Percentiles rank a stretch among this genome's conserved stretches.
Evolutionary conservation across 53 echinoderm and acorn worm species (phyloP).

Genomic region (Holothuria leucospilota): DNA sequence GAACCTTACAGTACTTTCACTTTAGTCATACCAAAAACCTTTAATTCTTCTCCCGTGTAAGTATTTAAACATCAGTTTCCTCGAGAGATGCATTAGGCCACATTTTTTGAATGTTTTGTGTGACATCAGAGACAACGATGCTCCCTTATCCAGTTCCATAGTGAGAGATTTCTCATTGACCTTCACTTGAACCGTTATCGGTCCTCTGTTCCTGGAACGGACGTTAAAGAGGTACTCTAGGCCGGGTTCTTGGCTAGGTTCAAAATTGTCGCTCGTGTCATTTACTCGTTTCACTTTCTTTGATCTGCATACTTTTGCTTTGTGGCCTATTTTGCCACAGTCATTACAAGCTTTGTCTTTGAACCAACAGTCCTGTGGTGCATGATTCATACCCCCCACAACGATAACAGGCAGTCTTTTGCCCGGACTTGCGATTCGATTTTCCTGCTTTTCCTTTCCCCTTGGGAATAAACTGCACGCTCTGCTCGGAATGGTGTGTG

Average conservation of each 20-base stretch:
- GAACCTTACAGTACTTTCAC: constrained; percentile 28
- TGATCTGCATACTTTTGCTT: constrained; percentile 30
- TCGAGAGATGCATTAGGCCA: constrained; percentile 6
- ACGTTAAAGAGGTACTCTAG: constrained; percentile 10
- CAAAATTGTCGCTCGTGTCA: background rate
- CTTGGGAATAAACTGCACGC: too few relatives aligned
- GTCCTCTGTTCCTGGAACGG: too few relatives aligned
- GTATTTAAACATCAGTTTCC: background rate
- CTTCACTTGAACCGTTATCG: too few relatives aligned
- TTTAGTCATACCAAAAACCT: background rate
- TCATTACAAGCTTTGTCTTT: background rate
- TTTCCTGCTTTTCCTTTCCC: too few relatives aligned
- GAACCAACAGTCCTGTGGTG: too few relatives aligned
- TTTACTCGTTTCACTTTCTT: background rate
- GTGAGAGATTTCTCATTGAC: too few relatives aligned
- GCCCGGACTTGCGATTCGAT: too few relatives aligned
- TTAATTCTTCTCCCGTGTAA: constrained; percentile 44
- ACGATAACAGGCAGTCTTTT: too few relatives aligned
- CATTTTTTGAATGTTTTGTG: background rate
- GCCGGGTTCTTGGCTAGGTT: constrained; percentile 5
- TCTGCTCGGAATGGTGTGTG: too few relatives aligned
- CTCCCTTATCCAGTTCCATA: constrained; percentile 60
- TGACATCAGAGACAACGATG: too few relatives aligned
- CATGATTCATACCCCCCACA: too few relatives aligned
- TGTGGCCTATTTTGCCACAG: constrained; percentile 58